A percentile compares a stretch with the other conserved stretches of the same genome.
Evolutionary conservation across 1,140 invertebrate genomes (phyloP).

Genomic region (Drosophila sechellia): DNA sequence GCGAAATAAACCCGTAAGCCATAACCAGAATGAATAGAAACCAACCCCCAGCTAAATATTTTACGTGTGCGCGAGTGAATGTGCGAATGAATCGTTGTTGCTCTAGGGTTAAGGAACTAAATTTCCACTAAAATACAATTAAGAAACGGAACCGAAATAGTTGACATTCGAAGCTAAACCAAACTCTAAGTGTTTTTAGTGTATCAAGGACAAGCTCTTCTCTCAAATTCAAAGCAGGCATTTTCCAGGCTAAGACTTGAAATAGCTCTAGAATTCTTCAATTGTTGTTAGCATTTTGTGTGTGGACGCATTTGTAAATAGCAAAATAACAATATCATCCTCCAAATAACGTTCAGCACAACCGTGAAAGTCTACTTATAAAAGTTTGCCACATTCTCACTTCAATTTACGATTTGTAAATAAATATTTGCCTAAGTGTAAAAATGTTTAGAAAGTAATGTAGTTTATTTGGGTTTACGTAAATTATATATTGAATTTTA

Average conservation of each 20-base stretch:
- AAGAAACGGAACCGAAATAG: conserved; percentile 13
- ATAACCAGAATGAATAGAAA: conserved; percentile 2
- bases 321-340: conserved; percentile 26
- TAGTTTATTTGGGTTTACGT: conserved; percentile 1
- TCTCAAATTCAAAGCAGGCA: conserved; percentile 22
- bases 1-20: conserved; percentile 18
- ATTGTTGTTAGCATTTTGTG: conserved; percentile 56
- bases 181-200: conserved; percentile 36
- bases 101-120: conserved; percentile 8
- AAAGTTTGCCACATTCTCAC: conserved; percentile 35
- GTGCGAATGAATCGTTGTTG: conserved; percentile 11
- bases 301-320: conserved; percentile 62
- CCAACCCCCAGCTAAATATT: conserved; percentile 15
- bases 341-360: conserved; percentile 14
- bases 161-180: conserved; percentile 6
- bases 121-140: conserved; percentile 23
- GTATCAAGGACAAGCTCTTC: conserved; percentile 10
- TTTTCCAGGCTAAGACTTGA: conserved; percentile 15
- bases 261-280: conserved; percentile 29
- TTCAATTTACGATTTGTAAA: conserved; percentile 47
- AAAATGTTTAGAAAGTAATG: conserved; percentile 34
- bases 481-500: neutral
- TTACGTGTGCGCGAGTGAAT: conserved; percentile 13
- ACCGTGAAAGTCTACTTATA: conserved; percentile 39
- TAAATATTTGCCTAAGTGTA: conserved; percentile 35